Base-by-base conservation (phyloP, 1,140 invertebrate species). In the Colletes latitarsis region DNA sequence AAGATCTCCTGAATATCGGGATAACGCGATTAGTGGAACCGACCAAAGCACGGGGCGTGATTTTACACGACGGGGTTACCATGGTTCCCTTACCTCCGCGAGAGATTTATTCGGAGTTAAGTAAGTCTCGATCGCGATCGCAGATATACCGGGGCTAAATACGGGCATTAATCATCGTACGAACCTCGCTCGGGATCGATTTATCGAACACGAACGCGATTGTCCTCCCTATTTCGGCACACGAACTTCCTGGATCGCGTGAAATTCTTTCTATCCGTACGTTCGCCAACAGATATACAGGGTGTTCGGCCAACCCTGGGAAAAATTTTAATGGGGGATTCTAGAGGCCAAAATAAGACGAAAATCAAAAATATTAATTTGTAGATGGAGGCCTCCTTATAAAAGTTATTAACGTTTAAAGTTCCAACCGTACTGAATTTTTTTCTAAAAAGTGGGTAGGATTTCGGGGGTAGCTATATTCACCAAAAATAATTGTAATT, bases 61-160 rank as follows among this genome's bases (percentile, higher is more conserved):
- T 85, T 83, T 74, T 57, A 41, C 87, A 62, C 86, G 69, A 80
- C 81, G 77, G 88, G 87, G 78, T 81, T 69, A 55, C 67, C 19
- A 55, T n/a, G 60, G 21, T 55, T 68, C 17, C 30, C 52, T 60
- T 57, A 64, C 17, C 57, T 68, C 67, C 43, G 46, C 62, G 21
- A 60, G 76, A 70, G 73, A 39, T 70, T 70, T 78, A 81, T 86
- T 85, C 64, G 43, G 15, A 72, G 52, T 64, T 82, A 82, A 84
- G 70, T 64, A 64, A 15, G 67, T 19, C 52, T 63, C 82, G 72
- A 76, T 76, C 77, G 58, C 71, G 64, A 55, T 72, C 66, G 5
- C 15, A 68, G 71, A 67, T 60, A 64, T 67, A 39, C 68, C 73
- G 19, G 15, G 62, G 30, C 52, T 49, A 52, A 68, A 76, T 46